Conservation (phyloP, 2,888 invertebrate genomes). For the Luperina testacea region DNA sequence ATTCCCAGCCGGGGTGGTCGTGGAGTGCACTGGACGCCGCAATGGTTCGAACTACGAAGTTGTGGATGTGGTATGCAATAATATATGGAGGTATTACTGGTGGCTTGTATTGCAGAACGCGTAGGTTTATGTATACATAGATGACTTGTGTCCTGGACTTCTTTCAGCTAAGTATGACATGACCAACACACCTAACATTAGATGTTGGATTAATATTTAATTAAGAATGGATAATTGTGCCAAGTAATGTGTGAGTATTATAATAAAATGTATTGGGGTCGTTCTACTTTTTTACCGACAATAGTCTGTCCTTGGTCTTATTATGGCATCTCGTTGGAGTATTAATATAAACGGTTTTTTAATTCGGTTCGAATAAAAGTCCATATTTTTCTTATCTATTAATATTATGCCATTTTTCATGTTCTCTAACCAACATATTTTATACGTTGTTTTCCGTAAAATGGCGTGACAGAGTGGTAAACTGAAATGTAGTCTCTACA, state of each 20-base stretch:
- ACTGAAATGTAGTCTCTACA: no score
- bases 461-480: no score
- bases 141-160: background rate
- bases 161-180: background rate
- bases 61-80: slow-evolving; percentile 31
- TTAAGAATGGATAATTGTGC: no score
- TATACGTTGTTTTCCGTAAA: no score
- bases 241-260: background rate
- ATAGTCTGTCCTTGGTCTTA: no score
- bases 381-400: no score
- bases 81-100: background rate
- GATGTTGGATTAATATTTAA: background rate
- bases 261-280: background rate
- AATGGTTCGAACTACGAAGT: background rate
- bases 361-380: no score
- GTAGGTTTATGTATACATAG: background rate
- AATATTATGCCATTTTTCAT: no score
- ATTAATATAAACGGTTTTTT: no score
- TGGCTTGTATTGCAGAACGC: background rate
- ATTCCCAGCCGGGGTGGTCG: slow-evolving; percentile 64
- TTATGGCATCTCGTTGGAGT: no score
- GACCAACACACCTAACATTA: background rate
- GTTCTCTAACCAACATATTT: no score
- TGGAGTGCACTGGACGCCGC: slow-evolving; percentile 66
- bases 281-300: no score